These are phyloP conservation scores for Recurvirostra avosetta DNA, from an alignment of 2,113 vertebrate species.

Conservation along the genomic window DNA sequence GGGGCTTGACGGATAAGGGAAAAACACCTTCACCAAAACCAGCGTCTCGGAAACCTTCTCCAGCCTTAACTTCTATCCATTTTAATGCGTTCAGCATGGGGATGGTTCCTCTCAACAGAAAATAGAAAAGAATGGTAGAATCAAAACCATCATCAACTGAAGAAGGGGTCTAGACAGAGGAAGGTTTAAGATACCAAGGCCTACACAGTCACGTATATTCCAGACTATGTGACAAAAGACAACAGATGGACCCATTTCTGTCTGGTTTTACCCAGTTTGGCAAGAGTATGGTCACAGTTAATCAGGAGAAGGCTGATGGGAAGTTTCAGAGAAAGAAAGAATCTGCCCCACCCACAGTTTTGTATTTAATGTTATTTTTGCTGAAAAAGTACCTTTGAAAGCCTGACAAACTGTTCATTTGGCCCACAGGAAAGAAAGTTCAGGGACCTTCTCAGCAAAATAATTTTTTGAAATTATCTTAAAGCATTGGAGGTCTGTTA, in stretches of 20 bases:
- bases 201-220: not conserved
- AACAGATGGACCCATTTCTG: fast-evolving
- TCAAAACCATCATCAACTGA: not conserved
- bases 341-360: not conserved
- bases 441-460: not conserved
- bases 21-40: not conserved
- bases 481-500: not conserved
- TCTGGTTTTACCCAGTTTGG: not conserved
- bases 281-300: not conserved
- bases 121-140: not conserved
- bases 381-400: not conserved
- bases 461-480: not conserved
- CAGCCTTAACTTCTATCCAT: not conserved
- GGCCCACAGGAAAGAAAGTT: not conserved
- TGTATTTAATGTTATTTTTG: not conserved
- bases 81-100: not conserved
- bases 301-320: not conserved
- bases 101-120: not conserved
- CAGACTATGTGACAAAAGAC: not conserved
- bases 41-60: not conserved
- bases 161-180: not conserved
- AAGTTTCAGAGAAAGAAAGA: not conserved
- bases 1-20: not conserved
- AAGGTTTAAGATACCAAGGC: not conserved
- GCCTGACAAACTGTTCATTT: not conserved